A percentile compares a stretch with the other conserved stretches of the same genome.
Evolutionary conservation across 2,113 vertebrate genomes (phyloP).

Genomic region (Sisor rabdophorus): DNA sequence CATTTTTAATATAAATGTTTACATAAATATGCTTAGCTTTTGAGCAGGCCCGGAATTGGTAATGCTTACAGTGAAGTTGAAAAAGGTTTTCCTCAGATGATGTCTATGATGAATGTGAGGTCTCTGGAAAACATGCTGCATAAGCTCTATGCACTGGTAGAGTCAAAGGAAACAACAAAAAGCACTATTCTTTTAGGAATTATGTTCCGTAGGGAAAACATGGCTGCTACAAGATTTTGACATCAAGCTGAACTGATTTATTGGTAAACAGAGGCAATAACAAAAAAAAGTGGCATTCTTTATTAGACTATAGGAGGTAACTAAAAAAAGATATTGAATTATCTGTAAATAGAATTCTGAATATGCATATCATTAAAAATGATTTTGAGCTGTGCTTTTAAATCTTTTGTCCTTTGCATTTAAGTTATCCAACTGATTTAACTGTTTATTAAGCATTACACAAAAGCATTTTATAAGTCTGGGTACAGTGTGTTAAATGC

Average conservation of each 20-base stretch:
- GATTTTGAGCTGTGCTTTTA: not conserved
- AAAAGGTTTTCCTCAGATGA: not conserved
- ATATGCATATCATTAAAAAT: not conserved
- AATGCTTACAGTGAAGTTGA: not conserved
- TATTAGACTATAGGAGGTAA: not conserved
- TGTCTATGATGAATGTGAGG: conserved; percentile 8
- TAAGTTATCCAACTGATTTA: too few species aligned
- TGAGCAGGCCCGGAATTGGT: not conserved
- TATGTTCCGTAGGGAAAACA: not conserved
- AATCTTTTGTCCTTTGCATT: not conserved
- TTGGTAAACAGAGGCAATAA: conserved; percentile 5
- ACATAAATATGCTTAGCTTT: not conserved
- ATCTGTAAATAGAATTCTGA: too few species aligned
- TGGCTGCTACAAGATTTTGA: not conserved
- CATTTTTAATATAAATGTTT: not conserved
- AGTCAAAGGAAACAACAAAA: not conserved
- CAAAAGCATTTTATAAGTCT: too few species aligned
- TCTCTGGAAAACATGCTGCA: not conserved
- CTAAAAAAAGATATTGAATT: not conserved
- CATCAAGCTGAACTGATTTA: conserved; percentile 16
- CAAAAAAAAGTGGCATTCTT: not conserved
- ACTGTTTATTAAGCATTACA: too few species aligned
- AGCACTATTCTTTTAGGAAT: not conserved
- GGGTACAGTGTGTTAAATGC: too few species aligned
- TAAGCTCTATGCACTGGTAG: conserved; percentile 1